A percentile compares a stretch with the other conserved stretches of the same genome.
phyloP scores from a whole-genome alignment of 1,140 invertebrate genomes.

The Cherax destructor region DNA sequence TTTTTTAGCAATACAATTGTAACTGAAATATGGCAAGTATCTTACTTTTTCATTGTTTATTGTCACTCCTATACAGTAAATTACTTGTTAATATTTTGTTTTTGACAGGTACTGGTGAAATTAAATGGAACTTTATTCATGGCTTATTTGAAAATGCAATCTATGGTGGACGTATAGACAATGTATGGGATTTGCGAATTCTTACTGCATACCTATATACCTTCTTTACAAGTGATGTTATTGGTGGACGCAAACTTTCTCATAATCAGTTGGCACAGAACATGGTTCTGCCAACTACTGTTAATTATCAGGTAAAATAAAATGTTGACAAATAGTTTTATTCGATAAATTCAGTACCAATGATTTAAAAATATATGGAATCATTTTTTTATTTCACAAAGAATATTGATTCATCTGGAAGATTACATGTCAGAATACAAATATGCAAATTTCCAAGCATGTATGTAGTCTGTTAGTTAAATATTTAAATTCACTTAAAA shows the following conservation, averaged over 20 bases:
- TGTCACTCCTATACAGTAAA: background rate
- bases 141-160: conserved; percentile 89
- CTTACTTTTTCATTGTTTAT: no score
- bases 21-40: no score
- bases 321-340: no score
- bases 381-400: no score
- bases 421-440: no score
- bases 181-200: conserved; percentile 85
- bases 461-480: no score
- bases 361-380: no score
- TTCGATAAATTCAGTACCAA: no score
- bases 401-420: no score
- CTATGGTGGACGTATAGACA: conserved; percentile 92
- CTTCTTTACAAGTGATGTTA: conserved; percentile 81
- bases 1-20: no score
- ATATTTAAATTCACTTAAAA: no score
- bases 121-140: conserved; percentile 87
- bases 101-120: conserved; percentile 70
- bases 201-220: conserved; percentile 85
- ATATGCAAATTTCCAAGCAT: no score
- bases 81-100: background rate
- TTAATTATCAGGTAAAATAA: conserved; percentile 74
- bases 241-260: conserved; percentile 76
- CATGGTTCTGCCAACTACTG: conserved; percentile 77
- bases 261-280: conserved; percentile 78